Conservation (phyloP, 2,888 invertebrate species). For the Bellardia pandia region DNA sequence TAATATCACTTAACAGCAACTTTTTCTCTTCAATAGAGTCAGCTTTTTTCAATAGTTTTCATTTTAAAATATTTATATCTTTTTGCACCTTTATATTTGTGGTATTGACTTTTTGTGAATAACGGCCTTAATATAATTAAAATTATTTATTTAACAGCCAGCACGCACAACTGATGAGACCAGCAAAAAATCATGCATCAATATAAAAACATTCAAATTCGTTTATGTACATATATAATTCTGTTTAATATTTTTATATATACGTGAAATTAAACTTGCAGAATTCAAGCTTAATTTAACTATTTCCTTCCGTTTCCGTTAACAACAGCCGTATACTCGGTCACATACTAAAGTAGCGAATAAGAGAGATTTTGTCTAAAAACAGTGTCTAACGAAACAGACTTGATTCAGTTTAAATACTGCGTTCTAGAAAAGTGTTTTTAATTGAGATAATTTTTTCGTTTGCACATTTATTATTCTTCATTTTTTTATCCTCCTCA, state of each 20-base stretch:
- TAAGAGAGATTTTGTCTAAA: not conserved
- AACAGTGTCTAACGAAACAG: not conserved
- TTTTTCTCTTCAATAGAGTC: too few species aligned
- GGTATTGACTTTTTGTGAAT: too few species aligned
- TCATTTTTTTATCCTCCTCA: not conserved
- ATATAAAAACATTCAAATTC: not conserved
- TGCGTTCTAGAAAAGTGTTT: too few species aligned
- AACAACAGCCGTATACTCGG: not conserved
- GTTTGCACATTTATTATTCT: not conserved
- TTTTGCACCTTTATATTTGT: too few species aligned
- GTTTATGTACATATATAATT: not conserved
- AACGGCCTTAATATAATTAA: conserved; percentile 25
- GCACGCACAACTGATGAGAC: conserved; percentile 4
- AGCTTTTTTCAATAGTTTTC: not conserved
- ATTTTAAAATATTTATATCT: not conserved
- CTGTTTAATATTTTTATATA: conserved; percentile 1
- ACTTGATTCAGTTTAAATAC: too few species aligned
- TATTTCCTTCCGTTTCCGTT: conserved; percentile 70
- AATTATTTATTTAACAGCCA: conserved; percentile 42
- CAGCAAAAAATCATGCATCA: not conserved
- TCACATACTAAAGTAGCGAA: not conserved
- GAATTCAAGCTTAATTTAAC: conserved; percentile 66
- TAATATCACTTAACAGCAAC: too few species aligned
- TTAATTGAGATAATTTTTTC: not conserved
- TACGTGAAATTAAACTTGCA: conserved; percentile 24